Evolutionary conservation across 2,113 vertebrate species (phyloP).

Genomic region (Pelvicachromis taeniatus): DNA sequence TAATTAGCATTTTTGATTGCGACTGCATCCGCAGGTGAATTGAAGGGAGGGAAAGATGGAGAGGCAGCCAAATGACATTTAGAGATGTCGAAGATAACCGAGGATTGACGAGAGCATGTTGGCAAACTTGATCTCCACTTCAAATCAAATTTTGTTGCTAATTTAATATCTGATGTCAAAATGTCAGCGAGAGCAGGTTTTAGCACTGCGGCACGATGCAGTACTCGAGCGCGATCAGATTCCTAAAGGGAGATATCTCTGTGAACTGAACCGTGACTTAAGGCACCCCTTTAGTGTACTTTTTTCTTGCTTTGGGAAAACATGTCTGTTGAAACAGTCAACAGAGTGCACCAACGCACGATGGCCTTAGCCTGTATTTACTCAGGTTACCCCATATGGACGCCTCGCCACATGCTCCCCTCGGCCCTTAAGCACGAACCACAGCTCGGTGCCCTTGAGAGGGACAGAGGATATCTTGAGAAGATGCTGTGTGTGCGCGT

Average conservation of each 20-base stretch:
- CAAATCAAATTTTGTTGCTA: neutral
- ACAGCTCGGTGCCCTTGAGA: constrained; percentile 62
- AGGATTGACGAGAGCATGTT: neutral
- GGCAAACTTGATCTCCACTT: neutral
- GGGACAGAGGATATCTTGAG: constrained; percentile 43
- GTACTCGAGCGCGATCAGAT: constrained; percentile 27
- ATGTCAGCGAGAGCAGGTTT: neutral
- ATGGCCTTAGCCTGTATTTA: constrained; percentile 47
- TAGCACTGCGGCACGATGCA: neutral
- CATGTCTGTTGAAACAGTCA: constrained; percentile 75
- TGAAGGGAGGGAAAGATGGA: constrained; percentile 8
- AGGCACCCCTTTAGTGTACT: constrained; percentile 61
- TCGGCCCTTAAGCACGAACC: constrained; percentile 24
- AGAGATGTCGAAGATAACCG: neutral
- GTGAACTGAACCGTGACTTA: constrained; percentile 47
- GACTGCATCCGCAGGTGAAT: constrained; percentile 56
- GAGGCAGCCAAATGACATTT: constrained; percentile 10
- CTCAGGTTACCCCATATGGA: constrained; percentile 72
- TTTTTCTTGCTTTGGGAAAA: constrained; percentile 76
- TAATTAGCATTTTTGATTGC: constrained; percentile 70
- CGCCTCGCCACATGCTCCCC: constrained; percentile 45
- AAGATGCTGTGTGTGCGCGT: neutral
- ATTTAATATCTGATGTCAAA: neutral
- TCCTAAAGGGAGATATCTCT: constrained; percentile 15
- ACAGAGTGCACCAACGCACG: constrained; percentile 61